Base-by-base conservation (phyloP, 2,113 vertebrate species). In the Nerophis ophidion region DNA sequence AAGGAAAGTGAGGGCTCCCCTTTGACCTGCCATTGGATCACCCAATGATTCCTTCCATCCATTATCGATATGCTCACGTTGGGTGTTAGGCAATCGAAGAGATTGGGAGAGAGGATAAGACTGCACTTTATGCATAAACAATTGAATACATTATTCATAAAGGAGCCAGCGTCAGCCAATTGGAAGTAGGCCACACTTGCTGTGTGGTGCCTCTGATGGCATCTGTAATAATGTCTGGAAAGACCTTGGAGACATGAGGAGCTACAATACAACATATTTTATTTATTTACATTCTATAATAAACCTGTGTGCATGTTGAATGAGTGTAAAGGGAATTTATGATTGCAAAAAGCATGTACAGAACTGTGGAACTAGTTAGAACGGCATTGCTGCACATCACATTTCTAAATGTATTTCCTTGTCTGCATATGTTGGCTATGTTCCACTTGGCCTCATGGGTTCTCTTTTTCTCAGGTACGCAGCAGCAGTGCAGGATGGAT, bases 401-500 rank as follows among this genome's bases (percentile, higher is more conserved):
- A 12, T 44, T 44, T 44, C 2, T 44, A 44, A 2, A 44, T 44
- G 40, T 11, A 44, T 44, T 9, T 44, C 1, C 11, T 12, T 44
- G 40, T 12, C 40, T 11, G 40, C 10, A 44, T 44, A 44, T 44
- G 10, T 34, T 47, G 26, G 5, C 19, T 34, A 33, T 15, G 14
- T 9, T 59, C 8, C 13, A 1, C 13, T 9, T n/a, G 19, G 7
- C 8, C 6, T 46, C 7, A 59, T 73, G 55, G 15, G 15, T 46
- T 51, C n/a, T 69, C 44, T 66, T 36, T 56, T 52, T 3, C 87
- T 3, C 87, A 97, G 93, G 62, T 91, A 91, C 1, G 94, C 94
- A 0, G 91, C 90, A 0, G 89, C 89, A 0, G 93, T 95, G 68
- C 91, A 93, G 77, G 94, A 97, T 0, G 95, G 95, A 34, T 94